Evolutionary conservation across 2,797 vertebrate species (phyloP), one percentile per base, ranked within the genome.

Genomic region (Tinamus major): DNA sequence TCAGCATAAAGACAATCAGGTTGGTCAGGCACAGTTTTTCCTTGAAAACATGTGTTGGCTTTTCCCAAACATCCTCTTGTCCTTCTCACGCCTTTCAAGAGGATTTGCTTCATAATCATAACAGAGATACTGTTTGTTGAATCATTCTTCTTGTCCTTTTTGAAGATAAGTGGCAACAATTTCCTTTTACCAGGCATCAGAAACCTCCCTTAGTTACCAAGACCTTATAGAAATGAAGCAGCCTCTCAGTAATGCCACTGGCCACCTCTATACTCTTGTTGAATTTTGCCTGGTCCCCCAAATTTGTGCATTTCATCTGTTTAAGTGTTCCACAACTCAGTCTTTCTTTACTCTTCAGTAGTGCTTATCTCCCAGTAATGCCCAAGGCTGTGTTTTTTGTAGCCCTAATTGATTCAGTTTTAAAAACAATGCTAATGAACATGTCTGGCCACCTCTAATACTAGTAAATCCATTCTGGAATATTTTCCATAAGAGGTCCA

Each of bases 231-330:
- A 81, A 71, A 53, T 33, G 10, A 24, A 19, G 39, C 29, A 65
- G n/a, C 5, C 19, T 26, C 27, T 62, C 67, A 49, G 35, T 56
- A 35, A 26, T 26, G 46, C 5, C 35, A 26, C 39, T 42, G 31
- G 13, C 0, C 4, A 72, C 35, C 35, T 72, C 53, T 62, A n/a
- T 31, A 82, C 5, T 12, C 37, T 65, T 2, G 13, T 13, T 71
- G 10, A 44, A 41, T 24, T n/a, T 15, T 63, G 18, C n/a, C 27
- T 0, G 0, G 16, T 46, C 23, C 27, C 10, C 29, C 13, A n/a
- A n/a, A n/a, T 31, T 70, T 64, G 12, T 24, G 21, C 21, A 33
- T 33, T 71, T 70, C 33, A 44, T 71, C 33, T 62, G 20, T 11
- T 56, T 74, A 62, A 49, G 35, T 23, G 10, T 74, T 62, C 33